Conservation (phyloP, 2,113 vertebrate genomes). For the Ctenomys sociabilis region DNA sequence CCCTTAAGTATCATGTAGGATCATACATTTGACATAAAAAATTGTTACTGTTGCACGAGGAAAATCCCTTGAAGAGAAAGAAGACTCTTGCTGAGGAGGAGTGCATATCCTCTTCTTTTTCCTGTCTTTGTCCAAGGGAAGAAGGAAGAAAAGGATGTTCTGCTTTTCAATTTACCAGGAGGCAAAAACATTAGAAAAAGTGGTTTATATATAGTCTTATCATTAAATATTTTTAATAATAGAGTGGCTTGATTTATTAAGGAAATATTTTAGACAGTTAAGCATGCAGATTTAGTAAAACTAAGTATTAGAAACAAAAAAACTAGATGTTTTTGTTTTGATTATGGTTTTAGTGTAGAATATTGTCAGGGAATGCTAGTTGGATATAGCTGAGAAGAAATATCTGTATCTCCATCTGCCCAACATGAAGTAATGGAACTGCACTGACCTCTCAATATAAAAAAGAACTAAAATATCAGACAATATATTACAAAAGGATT, state of each 20-base stretch:
- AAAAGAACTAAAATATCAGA: not conserved
- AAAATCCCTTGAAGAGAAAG: not conserved
- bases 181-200: conserved; percentile 24
- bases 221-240: conserved; percentile 15
- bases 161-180: conserved; percentile 2
- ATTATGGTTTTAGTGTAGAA: not conserved
- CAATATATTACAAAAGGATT: not conserved
- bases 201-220: not conserved
- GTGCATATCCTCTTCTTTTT: not conserved
- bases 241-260: not conserved
- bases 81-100: too few relatives aligned
- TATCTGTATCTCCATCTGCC: not conserved
- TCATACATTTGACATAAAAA: not conserved
- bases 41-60: not conserved
- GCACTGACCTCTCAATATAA: not conserved
- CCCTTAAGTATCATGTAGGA: not conserved
- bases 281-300: not conserved
- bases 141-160: conserved; percentile 7
- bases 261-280: not conserved
- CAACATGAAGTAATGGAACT: not conserved
- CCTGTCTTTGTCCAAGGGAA: not conserved
- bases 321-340: not conserved
- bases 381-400: not conserved
- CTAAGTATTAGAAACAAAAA: not conserved
- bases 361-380: not conserved